Evolutionary conservation across 2,888 invertebrate genomes (phyloP).

Genomic region (Hypomecis punctinalis): DNA sequence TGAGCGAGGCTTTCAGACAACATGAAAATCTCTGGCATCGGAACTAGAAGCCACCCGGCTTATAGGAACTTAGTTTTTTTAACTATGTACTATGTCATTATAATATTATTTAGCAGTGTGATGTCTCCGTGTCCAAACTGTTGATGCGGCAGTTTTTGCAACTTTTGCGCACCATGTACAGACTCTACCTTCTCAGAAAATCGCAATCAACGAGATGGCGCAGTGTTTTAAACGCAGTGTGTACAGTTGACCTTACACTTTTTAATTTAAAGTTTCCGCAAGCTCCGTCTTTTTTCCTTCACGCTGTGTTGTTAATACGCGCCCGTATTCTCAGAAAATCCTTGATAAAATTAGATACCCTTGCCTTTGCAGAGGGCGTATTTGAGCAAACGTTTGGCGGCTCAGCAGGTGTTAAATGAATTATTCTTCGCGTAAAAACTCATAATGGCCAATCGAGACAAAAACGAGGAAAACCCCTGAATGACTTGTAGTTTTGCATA

Average conservation of each 20-base stretch:
- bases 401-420: slow-evolving; percentile 27
- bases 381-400: slow-evolving; percentile 12
- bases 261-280: slow-evolving; percentile 8
- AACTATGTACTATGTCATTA: too few relatives aligned
- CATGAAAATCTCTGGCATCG: too few relatives aligned
- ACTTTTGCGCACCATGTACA: too few relatives aligned
- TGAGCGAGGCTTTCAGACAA: neutral
- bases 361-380: slow-evolving; percentile 17
- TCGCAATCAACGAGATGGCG: neutral
- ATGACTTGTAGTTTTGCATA: slow-evolving; percentile 20
- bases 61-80: too few relatives aligned
- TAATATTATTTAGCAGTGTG: too few relatives aligned
- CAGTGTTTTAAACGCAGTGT: too few relatives aligned
- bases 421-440: slow-evolving; percentile 26
- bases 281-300: slow-evolving; percentile 14
- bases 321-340: slow-evolving; percentile 21
- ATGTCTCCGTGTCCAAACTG: too few relatives aligned
- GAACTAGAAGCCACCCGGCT: too few relatives aligned
- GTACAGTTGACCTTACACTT: neutral
- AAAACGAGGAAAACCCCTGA: slow-evolving; percentile 22
- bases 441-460: slow-evolving; percentile 17
- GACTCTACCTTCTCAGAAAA: neutral
- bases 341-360: slow-evolving; percentile 24
- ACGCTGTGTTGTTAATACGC: slow-evolving; percentile 14
- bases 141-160: too few relatives aligned